Evolutionary conservation across 1,140 invertebrate species (phyloP), one percentile per base, ranked within the genome.

Genomic region (Dysdera silvatica): DNA sequence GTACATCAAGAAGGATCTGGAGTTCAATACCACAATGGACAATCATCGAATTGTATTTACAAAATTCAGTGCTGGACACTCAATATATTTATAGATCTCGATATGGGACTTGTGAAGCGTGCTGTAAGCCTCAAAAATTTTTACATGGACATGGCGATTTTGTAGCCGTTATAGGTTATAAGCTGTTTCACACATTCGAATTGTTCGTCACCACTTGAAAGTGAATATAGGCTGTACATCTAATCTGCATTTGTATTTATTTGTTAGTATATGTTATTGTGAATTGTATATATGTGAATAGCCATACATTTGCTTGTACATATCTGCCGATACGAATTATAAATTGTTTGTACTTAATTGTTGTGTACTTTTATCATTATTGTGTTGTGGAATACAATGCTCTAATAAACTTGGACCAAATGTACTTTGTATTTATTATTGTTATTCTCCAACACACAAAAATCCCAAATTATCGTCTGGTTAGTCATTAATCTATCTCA

Each of bases 271-370:
- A 10, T 8, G 8, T 45, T 45, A 20, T 45, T 45, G 28, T 43
- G 29, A 40, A 55, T 32, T 63, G 61, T 63, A 63, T 18, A 63
- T 63, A 63, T 63, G 61, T 63, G 55, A 24, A 56, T 61, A 61
- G 48, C 33, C 33, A 59, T n/a, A n/a, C n/a, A 52, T 43, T 56
- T 52, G 52, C 61, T 56, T 63, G 61, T 63, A 63, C 28, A 63
- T 63, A 63, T 35, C 35, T 63, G 61, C 61, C 61, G 23, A 49
- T 56, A 56, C 48, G 48, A 37, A 63, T 63, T 63, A 63, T 49
- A 45, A 63, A 63, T 55, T 49, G 53, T 63, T 63, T 63, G 52
- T 63, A 63, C 61, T 56, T 55, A 63, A 55, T 49, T 56, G 45
- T 49, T 56, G 52, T 63, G 29, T 20, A 31, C 40, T 62, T 61